Evolutionary conservation across 2,888 invertebrate species (phyloP), one percentile per base, ranked within the genome.

Genomic region (Petrolisthes manimaculis): DNA sequence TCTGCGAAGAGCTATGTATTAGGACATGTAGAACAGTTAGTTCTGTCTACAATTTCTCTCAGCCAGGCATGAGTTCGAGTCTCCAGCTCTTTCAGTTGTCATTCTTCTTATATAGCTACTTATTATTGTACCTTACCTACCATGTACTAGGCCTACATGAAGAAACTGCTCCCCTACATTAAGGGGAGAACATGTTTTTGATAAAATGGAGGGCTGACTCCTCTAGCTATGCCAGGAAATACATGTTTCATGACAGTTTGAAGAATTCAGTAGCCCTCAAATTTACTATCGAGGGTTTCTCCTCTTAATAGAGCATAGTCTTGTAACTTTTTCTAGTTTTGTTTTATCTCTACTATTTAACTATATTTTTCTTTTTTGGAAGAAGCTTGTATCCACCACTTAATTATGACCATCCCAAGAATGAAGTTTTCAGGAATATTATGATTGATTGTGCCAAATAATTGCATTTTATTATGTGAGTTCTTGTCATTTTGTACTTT

Each of bases 381-480:
- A 71, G 71, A n/a, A n/a, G 14, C 8, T 14, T 71, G 71, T n/a
- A 71, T 71, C 14, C 8, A 21, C 71, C 71, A 71, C 6, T n/a
- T 18, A 18, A 71, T 8, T 21, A 71, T 71, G 14, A 71, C 14
- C 71, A 71, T 71, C 71, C 8, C 37, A 37, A n/a, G 21, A n/a
- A 21, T 14, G 71, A n/a, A 71, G 21, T n/a, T 71, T 71, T 71
- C 71, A 71, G 71, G 71, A 71, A 71, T 21, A 71, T 14, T 71
- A 71, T n/a, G 71, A 71, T 14, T 71, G 71, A 71, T 71, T 71
- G 71, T 71, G 71, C 71, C 71, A 71, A 71, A 71, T 21, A 71
- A n/a, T 71, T 71, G 71, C 71, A 71, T 71, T 21, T n/a, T 71
- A 71, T 71, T 71, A n/a, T 71, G 71, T 21, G 18, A 61, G 67